Conservation (phyloP, 2,797 vertebrate species). For the Euthynnus affinis region DNA sequence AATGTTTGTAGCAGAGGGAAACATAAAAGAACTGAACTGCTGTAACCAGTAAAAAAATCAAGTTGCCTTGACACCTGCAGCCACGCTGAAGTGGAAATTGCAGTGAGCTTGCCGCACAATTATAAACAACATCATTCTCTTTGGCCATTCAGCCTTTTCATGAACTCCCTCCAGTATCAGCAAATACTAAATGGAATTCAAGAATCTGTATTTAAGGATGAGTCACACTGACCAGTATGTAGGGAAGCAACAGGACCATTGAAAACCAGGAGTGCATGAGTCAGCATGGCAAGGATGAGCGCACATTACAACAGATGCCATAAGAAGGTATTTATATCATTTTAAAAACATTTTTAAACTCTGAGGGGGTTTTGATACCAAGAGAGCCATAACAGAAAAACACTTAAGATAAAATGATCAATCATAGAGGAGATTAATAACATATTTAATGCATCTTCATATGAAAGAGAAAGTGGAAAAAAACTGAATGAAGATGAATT, state of each 20-base stretch:
- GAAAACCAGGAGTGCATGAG: conserved; percentile 62
- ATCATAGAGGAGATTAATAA: not conserved
- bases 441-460: conserved; percentile 1
- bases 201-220: conserved; percentile 56
- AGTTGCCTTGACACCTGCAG: conserved; percentile 41
- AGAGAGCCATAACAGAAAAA: not conserved
- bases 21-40: not conserved
- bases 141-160: conserved; percentile 48
- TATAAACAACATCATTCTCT: conserved; percentile 34
- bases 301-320: conserved; percentile 30
- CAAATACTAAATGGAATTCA: conserved; percentile 47
- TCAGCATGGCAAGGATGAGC: conserved; percentile 53
- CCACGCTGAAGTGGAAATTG: conserved; percentile 9
- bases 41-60: not conserved
- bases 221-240: conserved; percentile 59
- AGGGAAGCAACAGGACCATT: conserved; percentile 46
- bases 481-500: conserved; percentile 27
- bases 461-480: conserved; percentile 22
- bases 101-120: conserved; percentile 7
- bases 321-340: conserved; percentile 34
- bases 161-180: conserved; percentile 50
- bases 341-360: conserved; percentile 12
- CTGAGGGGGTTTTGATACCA: not conserved
- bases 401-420: not conserved
- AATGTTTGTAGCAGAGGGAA: conserved; percentile 18